These are phyloP conservation scores for Pectinophora gossypiella DNA, from an alignment of 1,140 invertebrate species.

Conservation along the genomic window DNA sequence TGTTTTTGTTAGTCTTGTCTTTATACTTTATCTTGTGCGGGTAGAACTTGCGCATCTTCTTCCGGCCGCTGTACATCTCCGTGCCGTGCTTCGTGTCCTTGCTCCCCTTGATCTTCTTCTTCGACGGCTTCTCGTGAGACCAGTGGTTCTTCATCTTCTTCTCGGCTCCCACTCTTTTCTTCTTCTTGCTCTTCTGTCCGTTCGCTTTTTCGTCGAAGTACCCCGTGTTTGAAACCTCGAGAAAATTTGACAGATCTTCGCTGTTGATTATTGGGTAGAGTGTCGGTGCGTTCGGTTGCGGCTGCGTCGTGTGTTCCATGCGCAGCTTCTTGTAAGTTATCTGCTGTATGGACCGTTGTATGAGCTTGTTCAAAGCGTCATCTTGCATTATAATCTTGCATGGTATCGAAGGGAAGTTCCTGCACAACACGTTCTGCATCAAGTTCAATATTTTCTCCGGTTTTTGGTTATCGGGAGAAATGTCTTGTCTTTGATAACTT, in stretches of 20 bases:
- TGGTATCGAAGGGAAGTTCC: conserved; percentile 52
- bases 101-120: conserved; percentile 23
- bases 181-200: conserved; percentile 18
- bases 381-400: conserved; percentile 50
- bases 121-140: conserved; percentile 13
- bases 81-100: conserved; percentile 22
- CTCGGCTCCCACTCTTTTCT: conserved; percentile 4
- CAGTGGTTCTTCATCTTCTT: conserved; percentile 1
- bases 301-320: conserved; percentile 33
- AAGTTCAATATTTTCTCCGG: conserved; percentile 26
- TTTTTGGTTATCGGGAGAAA: too few species aligned
- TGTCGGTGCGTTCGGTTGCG: conserved; percentile 9
- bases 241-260: conserved; percentile 42
- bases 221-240: conserved; percentile 27
- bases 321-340: conserved; percentile 43
- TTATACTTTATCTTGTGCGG: conserved; percentile 61
- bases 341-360: conserved; percentile 52
- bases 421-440: conserved; percentile 60
- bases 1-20: conserved; percentile 28
- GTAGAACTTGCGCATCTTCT: conserved; percentile 56
- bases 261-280: conserved; percentile 41
- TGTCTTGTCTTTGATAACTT: background rate
- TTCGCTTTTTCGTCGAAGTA: conserved; percentile 17
- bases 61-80: conserved; percentile 34
- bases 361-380: conserved; percentile 41